Evolutionary conservation across 2,888 invertebrate species (phyloP), one percentile per base, ranked within the genome.

Genomic region (Gymnosoma rotundatum): DNA sequence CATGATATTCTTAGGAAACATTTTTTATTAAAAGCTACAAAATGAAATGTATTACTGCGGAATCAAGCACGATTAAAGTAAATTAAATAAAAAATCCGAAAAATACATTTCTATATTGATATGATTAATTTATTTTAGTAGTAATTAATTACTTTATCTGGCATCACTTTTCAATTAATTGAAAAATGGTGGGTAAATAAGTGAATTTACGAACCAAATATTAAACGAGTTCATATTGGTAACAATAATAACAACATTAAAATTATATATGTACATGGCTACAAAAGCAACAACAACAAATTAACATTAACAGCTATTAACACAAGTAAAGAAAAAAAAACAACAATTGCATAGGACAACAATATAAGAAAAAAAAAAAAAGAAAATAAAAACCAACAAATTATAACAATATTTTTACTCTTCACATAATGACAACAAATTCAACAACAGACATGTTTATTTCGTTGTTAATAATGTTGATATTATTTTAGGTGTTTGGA

Each of bases 361-460:
- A 76, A 67, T 72, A 74, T 69, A 32, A 78, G 32, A 61, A 56
- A 69, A 70, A 69, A 73, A 32, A 56, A 56, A 63, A 63, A 60
- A 20, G 16, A 18, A 72, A 60, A 69, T 8, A 42, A 69, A 64
- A 70, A 52, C n/a, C 1, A 83, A 32, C 21, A 70, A 74, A 66
- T 74, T 67, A 32, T 64, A 75, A 58, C 58, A 72, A 70, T 18
- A 69, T 20, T 16, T 36, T 14, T 48, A 48, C 16, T 48, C 54
- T 12, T 20, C 50, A 66, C 36, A 58, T 14, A 66, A 36, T 38
- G 42, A 42, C 61, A 32, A 32, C 61, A 66, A 32, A 32, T 32
- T 7, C 32, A 32, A 32, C 52, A 42, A 42, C 42, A 42, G 42
- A 12, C 79, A 66, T 66, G 69, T 78, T 60, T 73, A 60, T 73